Percentiles rank a stretch among this genome's conserved stretches.
Evolutionary conservation across 2,888 invertebrate species (phyloP).

Genomic region (Altica lythri): DNA sequence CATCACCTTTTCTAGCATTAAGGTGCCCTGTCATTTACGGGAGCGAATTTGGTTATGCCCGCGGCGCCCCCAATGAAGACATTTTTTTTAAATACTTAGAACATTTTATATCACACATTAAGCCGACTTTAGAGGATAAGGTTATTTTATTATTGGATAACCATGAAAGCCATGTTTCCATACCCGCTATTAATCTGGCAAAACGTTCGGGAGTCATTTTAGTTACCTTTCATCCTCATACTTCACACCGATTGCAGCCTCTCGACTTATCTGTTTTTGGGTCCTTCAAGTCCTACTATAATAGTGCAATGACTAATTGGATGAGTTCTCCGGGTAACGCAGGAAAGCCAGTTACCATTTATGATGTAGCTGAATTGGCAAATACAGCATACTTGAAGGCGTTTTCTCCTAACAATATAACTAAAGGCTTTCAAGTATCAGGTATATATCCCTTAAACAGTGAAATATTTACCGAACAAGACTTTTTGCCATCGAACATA

Average conservation of each 20-base stretch:
- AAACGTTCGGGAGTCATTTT: neutral
- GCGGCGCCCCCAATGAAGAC: neutral
- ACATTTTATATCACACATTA: neutral
- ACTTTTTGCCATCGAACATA: neutral
- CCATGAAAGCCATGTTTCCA: slow-evolving; percentile 1
- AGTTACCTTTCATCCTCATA: neutral
- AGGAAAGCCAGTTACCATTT: slow-evolving; percentile 1
- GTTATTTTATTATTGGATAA: slow-evolving; percentile 6
- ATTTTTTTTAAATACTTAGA: slow-evolving; percentile 1
- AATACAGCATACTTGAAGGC: slow-evolving; percentile 1
- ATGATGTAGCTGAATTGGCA: neutral
- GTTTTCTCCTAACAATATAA: neutral
- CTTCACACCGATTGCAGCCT: neutral
- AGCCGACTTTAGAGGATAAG: neutral
- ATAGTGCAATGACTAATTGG: neutral
- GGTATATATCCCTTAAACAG: neutral
- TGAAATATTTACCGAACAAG: neutral
- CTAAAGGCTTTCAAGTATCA: neutral
- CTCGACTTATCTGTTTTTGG: slow-evolving; percentile 5
- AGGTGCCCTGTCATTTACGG: no score
- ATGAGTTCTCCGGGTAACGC: slow-evolving; percentile 1
- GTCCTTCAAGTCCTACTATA: neutral
- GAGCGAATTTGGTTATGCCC: no score
- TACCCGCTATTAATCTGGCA: neutral
- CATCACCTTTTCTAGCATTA: no score